These are phyloP conservation scores for Pachyseris speciosa DNA, from an alignment of 64 coral and sea anemone species.

Conservation along the genomic window DNA sequence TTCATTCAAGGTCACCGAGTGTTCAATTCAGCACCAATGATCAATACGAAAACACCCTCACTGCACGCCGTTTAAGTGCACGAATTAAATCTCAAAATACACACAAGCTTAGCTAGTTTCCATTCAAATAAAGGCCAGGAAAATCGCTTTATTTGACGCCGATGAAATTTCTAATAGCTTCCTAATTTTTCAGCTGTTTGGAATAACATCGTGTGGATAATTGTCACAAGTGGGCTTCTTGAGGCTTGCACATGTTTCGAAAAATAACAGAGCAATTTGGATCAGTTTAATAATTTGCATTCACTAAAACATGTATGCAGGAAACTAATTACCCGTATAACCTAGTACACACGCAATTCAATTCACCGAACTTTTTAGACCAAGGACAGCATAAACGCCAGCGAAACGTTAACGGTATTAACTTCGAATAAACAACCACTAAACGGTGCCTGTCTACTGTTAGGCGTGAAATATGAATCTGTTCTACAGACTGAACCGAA, in stretches of 20 bases:
- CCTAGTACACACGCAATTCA: conserved; percentile 19
- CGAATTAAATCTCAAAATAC: background rate
- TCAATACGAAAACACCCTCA: no score
- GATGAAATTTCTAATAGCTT: background rate
- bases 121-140: background rate
- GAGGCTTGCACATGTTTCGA: background rate
- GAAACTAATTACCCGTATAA: background rate
- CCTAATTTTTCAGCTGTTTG: background rate
- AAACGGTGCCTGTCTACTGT: background rate
- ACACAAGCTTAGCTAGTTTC: no score
- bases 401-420: background rate
- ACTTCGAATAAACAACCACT: background rate
- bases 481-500: background rate
- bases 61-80: background rate
- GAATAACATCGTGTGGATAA: background rate
- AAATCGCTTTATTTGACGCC: background rate
- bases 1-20: no score
- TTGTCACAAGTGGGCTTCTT: background rate
- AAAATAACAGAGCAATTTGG: background rate
- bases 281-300: conserved; percentile 20
- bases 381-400: background rate
- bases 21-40: no score
- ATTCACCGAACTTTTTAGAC: background rate
- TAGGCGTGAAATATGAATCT: background rate
- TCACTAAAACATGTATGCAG: conserved; percentile 21